These are phyloP conservation scores for Nannospalax galili DNA, from an alignment of 2,113 vertebrate genomes.

Conservation along the genomic window DNA sequence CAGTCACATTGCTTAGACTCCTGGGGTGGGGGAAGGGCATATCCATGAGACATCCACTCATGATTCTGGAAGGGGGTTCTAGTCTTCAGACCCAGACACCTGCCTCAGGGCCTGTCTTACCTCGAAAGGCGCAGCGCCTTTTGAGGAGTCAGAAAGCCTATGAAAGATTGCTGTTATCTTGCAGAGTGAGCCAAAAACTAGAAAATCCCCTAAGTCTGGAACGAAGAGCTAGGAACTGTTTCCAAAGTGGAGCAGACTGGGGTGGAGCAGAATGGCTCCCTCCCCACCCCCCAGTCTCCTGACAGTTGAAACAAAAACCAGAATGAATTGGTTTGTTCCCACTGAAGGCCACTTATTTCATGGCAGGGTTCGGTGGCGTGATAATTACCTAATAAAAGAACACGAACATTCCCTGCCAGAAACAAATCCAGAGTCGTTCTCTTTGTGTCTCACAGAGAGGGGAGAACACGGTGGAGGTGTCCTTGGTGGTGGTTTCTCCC, in stretches of 20 bases:
- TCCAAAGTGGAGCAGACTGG: too few species aligned
- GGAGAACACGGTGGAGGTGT: rapidly evolving
- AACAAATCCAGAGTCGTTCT: neutral
- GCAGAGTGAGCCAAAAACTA: neutral
- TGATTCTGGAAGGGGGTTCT: neutral
- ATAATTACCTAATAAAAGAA: neutral
- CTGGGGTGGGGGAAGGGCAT: neutral
- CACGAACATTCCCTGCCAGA: rapidly evolving
- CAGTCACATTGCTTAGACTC: neutral
- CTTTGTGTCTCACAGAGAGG: neutral
- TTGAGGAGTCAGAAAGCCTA: neutral
- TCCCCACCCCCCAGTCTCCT: rapidly evolving
- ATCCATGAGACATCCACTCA: too few species aligned
- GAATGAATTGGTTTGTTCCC: rapidly evolving
- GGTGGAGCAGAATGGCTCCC: too few species aligned
- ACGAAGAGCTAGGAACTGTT: too few species aligned
- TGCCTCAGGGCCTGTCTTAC: neutral
- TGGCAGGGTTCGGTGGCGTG: rapidly evolving
- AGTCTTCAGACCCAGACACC: neutral
- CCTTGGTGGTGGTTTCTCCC: neutral
- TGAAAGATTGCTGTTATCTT: neutral
- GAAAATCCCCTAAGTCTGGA: neutral
- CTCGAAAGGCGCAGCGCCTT: rapidly evolving
- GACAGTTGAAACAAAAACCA: neutral
- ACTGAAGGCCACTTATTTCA: rapidly evolving